Conservation (phyloP, 2,113 vertebrate species). For the Syrrhaptes paradoxus region DNA sequence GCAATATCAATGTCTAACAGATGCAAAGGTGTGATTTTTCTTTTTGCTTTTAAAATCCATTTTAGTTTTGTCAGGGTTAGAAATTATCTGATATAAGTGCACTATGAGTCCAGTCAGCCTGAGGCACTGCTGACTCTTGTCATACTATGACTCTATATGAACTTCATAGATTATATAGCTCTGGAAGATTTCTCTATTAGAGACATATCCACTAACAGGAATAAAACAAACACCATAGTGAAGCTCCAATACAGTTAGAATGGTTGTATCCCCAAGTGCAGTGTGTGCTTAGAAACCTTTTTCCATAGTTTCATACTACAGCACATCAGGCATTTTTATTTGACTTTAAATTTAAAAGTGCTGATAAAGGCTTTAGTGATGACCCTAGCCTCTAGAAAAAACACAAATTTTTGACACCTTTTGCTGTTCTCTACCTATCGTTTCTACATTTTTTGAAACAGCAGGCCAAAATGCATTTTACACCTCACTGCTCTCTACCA, state of each 20-base stretch:
- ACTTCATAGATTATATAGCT: neutral
- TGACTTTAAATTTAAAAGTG: conserved; percentile 25
- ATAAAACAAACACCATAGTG: conserved; percentile 4
- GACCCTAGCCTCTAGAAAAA: neutral
- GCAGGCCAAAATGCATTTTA: neutral
- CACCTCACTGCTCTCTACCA: conserved; percentile 8
- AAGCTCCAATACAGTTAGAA: conserved; percentile 54
- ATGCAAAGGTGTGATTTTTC: neutral
- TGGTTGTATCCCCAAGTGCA: conserved; percentile 56
- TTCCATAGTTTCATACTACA: neutral
- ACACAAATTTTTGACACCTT: neutral
- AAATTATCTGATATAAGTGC: conserved; percentile 26
- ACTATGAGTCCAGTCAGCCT: conserved; percentile 22
- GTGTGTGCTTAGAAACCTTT: conserved; percentile 15
- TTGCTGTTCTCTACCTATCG: neutral
- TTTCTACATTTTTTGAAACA: neutral
- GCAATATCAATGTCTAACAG: conserved; percentile 23
- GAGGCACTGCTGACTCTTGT: conserved; percentile 7
- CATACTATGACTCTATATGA: conserved; percentile 32
- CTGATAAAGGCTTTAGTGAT: neutral
- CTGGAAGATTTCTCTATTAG: conserved; percentile 36
- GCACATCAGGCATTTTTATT: neutral
- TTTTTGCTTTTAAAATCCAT: conserved; percentile 19
- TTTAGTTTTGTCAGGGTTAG: conserved; percentile 36
- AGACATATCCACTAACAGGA: conserved; percentile 27